Evolutionary conservation across 2,797 vertebrate genomes (phyloP).

Genomic region (Rhyacichthys aspro): DNA sequence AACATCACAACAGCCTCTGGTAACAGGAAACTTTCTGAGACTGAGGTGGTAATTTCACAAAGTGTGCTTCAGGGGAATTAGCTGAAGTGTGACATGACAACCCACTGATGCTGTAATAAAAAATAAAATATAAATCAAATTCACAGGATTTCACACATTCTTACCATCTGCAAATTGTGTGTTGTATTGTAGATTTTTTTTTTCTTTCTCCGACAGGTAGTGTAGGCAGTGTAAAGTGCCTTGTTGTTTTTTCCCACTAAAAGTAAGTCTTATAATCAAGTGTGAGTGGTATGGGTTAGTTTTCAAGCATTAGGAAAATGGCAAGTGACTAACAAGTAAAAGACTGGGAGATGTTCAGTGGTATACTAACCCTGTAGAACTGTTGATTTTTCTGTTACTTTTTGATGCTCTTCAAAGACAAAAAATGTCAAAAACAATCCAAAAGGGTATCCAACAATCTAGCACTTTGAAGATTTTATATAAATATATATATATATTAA

Average conservation of each 20-base stretch:
- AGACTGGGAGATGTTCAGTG: too few species aligned
- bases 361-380: too few species aligned
- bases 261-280: too few species aligned
- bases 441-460: constrained; percentile 11
- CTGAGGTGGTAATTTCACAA: constrained; percentile 33
- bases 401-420: too few species aligned
- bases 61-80: constrained; percentile 30
- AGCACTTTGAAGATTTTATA: constrained; percentile 59
- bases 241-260: too few species aligned
- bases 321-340: too few species aligned
- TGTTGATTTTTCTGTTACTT: too few species aligned
- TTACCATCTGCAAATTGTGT: constrained; percentile 1
- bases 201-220: too few species aligned
- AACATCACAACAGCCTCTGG: constrained; percentile 48
- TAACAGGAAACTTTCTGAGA: constrained; percentile 15
- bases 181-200: too few species aligned
- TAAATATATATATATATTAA: constrained; percentile 26
- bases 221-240: too few species aligned
- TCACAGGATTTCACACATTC: constrained; percentile 19
- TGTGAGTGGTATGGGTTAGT: too few species aligned
- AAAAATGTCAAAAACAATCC: constrained; percentile 1
- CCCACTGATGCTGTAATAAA: constrained; percentile 26
- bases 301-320: too few species aligned
- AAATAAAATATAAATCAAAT: not conserved
- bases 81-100: constrained; percentile 27